Evolutionary conservation across 2,888 invertebrate genomes (phyloP).

Genomic region (Hydropsyche betteni): DNA sequence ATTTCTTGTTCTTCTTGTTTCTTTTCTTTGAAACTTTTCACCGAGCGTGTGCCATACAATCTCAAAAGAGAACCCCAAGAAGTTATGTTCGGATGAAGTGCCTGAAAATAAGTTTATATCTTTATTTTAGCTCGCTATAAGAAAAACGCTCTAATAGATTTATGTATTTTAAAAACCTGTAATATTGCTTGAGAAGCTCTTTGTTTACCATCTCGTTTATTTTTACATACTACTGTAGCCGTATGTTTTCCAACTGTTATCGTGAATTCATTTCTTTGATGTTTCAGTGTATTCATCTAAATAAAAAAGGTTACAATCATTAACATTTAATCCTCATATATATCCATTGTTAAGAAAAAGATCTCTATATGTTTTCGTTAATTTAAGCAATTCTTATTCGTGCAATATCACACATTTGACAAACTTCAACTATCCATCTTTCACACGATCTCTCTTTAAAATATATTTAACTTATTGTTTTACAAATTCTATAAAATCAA

Average conservation of each 20-base stretch:
- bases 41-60: constrained; percentile 90
- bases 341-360: too few species aligned
- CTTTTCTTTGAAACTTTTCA: constrained; percentile 91
- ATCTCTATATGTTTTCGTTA: too few species aligned
- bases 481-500: too few species aligned
- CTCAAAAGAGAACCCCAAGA: constrained; percentile 95
- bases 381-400: too few species aligned
- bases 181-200: constrained; percentile 93
- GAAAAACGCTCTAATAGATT: too few species aligned
- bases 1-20: constrained; percentile 93
- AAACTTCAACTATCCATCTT: too few species aligned
- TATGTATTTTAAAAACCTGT: constrained; percentile 66
- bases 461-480: too few species aligned
- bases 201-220: constrained; percentile 97
- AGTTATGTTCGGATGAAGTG: constrained; percentile 91
- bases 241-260: constrained; percentile 94
- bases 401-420: too few species aligned
- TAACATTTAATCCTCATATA: too few species aligned
- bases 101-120: constrained; percentile 60
- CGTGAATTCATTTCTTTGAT: constrained; percentile 92
- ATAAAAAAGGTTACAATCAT: not conserved
- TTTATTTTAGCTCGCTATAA: too few species aligned
- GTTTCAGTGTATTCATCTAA: constrained; percentile 78
- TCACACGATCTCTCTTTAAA: too few species aligned
- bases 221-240: constrained; percentile 91